These are phyloP conservation scores for Patiria miniata DNA, from an alignment of 35 echinoderm and acorn worm species.

Conservation along the genomic window DNA sequence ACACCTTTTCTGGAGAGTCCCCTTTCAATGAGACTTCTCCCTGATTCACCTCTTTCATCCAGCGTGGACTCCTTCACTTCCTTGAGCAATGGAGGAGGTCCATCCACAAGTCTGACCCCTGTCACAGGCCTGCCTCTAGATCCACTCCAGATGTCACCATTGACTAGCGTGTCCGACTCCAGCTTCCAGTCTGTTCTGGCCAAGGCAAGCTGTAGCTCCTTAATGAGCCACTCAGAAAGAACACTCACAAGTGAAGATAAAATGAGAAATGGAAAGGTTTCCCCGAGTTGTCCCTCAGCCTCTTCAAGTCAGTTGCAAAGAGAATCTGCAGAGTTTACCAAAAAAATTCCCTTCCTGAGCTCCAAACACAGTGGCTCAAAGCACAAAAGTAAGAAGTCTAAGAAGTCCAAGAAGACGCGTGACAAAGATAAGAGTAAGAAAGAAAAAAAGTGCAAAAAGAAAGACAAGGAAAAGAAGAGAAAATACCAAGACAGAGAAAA, in stretches of 20 bases:
- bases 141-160: background rate
- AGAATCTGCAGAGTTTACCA: background rate
- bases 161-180: background rate
- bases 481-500: slow-evolving; percentile 42
- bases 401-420: slow-evolving; percentile 67
- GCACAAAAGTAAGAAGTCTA: slow-evolving; percentile 48
- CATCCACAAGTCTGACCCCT: background rate
- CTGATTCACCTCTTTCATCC: background rate
- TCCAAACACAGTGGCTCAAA: slow-evolving; percentile 20
- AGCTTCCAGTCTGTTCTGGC: slow-evolving; percentile 16
- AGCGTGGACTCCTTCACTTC: slow-evolving; percentile 12
- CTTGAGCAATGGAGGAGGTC: background rate
- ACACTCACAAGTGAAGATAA: background rate
- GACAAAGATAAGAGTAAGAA: slow-evolving; percentile 70
- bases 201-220: background rate
- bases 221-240: background rate
- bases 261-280: background rate
- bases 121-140: background rate
- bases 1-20: background rate
- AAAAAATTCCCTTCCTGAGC: slow-evolving; percentile 1
- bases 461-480: slow-evolving; percentile 70
- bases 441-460: slow-evolving; percentile 70
- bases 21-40: background rate
- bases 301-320: background rate
- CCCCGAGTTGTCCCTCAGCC: background rate